Evolutionary conservation across 2,797 vertebrate genomes (phyloP).

Genomic region (Pseudotriccus pelzelni): DNA sequence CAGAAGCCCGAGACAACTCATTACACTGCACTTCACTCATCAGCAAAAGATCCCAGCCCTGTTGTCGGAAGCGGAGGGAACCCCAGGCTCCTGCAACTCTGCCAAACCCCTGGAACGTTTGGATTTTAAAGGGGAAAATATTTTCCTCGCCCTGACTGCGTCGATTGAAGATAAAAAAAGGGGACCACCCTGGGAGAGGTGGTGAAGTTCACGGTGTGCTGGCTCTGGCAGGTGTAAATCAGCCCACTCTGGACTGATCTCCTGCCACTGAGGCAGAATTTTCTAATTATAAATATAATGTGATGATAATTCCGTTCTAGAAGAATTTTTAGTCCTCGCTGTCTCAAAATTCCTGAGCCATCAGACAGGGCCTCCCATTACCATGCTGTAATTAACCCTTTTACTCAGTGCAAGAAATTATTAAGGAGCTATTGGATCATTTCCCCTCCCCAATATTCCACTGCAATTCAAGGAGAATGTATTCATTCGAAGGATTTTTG

Average conservation of each 20-base stretch:
- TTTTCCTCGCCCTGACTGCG: background rate
- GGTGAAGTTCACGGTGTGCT: background rate
- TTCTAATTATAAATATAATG: background rate
- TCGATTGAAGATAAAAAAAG: background rate
- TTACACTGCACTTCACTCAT: background rate
- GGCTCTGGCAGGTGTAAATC: conserved; percentile 34
- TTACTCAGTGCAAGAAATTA: background rate
- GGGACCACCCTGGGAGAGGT: background rate
- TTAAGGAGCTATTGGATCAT: background rate
- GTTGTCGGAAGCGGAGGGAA: background rate
- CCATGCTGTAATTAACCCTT: background rate
- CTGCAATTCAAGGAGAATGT: background rate
- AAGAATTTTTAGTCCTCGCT: background rate
- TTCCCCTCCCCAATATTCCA: background rate
- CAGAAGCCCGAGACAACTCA: conserved; percentile 1
- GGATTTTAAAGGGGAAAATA: conserved; percentile 5
- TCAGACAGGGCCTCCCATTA: background rate
- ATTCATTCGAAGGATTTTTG: background rate
- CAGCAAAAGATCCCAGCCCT: conserved; percentile 16
- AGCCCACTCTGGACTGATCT: conserved; percentile 12
- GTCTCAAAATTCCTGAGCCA: background rate
- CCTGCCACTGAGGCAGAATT: background rate
- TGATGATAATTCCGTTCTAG: background rate
- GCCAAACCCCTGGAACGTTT: conserved; percentile 27
- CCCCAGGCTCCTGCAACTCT: background rate